Evolutionary conservation across 2,113 vertebrate genomes (phyloP).

Genomic region (Tyto alba): DNA sequence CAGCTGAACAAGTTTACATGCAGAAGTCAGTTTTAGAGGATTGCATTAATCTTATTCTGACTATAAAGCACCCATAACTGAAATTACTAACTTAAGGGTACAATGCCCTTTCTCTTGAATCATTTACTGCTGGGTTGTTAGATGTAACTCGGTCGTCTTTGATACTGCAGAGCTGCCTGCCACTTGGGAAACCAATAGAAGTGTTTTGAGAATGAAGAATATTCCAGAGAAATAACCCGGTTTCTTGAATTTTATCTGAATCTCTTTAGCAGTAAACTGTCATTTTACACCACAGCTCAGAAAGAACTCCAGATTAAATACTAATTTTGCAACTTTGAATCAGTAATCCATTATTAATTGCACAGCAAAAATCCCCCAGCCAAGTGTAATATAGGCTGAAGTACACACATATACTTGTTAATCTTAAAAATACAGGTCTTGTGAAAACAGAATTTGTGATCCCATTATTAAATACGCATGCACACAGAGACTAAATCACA

Average conservation of each 20-base stretch:
- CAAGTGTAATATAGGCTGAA: neutral
- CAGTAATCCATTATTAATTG: neutral
- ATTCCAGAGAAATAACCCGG: neutral
- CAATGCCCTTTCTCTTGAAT: conserved; percentile 63
- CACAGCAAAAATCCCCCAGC: neutral
- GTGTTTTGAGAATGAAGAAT: conserved; percentile 14
- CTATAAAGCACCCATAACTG: conserved; percentile 54
- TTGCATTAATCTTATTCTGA: conserved; percentile 51
- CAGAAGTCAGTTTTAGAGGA: conserved; percentile 61
- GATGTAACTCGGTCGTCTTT: conserved; percentile 60
- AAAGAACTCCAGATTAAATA: neutral
- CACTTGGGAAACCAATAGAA: neutral
- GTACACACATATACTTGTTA: neutral
- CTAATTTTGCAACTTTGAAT: neutral
- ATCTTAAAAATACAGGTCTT: neutral
- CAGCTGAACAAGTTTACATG: conserved; percentile 62
- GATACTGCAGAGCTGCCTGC: conserved; percentile 55
- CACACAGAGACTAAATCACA: accelerated
- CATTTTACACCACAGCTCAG: neutral
- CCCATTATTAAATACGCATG: accelerated
- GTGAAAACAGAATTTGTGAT: neutral
- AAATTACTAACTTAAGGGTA: conserved; percentile 60
- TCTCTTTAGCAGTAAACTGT: neutral
- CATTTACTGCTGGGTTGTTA: conserved; percentile 65
- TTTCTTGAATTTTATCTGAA: neutral